phyloP scores from a whole-genome alignment of 2,888 invertebrate genomes.

The Oscheius onirici region DNA sequence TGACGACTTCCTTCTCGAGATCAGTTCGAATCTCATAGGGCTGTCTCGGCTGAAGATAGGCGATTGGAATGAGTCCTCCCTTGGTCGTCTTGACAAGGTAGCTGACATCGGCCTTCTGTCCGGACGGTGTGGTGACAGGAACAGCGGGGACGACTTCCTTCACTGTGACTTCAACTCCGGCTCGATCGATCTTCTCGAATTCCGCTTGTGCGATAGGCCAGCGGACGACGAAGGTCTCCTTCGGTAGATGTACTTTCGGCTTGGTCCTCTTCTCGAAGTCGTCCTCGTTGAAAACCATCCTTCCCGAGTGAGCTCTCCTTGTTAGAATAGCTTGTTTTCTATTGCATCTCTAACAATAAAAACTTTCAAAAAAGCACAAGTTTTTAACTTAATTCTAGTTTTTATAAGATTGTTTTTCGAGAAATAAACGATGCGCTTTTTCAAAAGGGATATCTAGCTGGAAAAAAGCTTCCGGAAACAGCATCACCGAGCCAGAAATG shows the following conservation, averaged over 20 bases:
- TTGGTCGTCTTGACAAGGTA: not conserved
- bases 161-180: not conserved
- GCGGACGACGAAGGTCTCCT: not conserved
- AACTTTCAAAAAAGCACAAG: no score
- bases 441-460: no score
- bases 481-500: no score
- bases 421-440: no score
- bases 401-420: no score
- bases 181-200: not conserved
- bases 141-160: not conserved
- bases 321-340: no score
- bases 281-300: no score
- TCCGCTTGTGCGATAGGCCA: not conserved
- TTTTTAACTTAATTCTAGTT: no score
- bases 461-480: no score
- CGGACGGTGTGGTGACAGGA: not conserved
- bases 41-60: not conserved
- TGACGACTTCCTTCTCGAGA: not conserved
- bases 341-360: no score
- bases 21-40: not conserved
- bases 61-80: constrained; percentile 16
- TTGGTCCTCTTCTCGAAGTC: not conserved
- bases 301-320: no score
- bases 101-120: not conserved
- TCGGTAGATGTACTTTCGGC: not conserved